Percentiles rank a stretch among this genome's conserved stretches.
Conservation (phyloP, 2,797 vertebrate genomes). For the Naso thynnoides region DNA sequence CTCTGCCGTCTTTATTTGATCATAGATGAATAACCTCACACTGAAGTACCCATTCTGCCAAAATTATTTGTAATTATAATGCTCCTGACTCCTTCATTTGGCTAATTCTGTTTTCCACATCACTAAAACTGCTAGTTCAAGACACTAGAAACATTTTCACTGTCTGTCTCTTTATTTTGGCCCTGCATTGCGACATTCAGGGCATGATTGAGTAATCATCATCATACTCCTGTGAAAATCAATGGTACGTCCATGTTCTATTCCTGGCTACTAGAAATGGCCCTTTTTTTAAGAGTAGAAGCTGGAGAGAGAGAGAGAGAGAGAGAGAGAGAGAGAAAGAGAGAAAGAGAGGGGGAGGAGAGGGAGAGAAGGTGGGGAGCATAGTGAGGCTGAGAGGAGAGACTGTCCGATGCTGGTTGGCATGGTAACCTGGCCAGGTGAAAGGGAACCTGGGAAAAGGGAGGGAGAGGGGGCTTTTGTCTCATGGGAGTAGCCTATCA, state of each 20-base stretch:
- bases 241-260: slow-evolving; percentile 83
- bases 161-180: slow-evolving; percentile 48
- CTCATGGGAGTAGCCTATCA: slow-evolving; percentile 81
- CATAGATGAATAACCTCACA: slow-evolving; percentile 24
- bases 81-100: slow-evolving; percentile 31
- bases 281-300: slow-evolving; percentile 75
- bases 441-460: slow-evolving; percentile 82
- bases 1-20: slow-evolving; percentile 37
- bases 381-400: slow-evolving; percentile 50
- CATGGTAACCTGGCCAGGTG: slow-evolving; percentile 89
- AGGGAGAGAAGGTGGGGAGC: slow-evolving; percentile 18
- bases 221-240: slow-evolving; percentile 80
- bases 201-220: slow-evolving; percentile 75
- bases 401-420: slow-evolving; percentile 85
- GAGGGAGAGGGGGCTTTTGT: slow-evolving; percentile 69
- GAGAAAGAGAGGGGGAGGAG: slow-evolving; percentile 18
- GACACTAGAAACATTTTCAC: slow-evolving; percentile 41
- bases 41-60: slow-evolving; percentile 38
- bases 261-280: slow-evolving; percentile 83
- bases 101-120: slow-evolving; percentile 51
- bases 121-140: slow-evolving; percentile 33
- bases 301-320: slow-evolving; percentile 45
- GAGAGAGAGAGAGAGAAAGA: slow-evolving; percentile 41
- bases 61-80: slow-evolving; percentile 42
- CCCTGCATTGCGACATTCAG: slow-evolving; percentile 75